phyloP scores from a whole-genome alignment of 2,797 vertebrate species.

The Takifugu ocellatus region DNA sequence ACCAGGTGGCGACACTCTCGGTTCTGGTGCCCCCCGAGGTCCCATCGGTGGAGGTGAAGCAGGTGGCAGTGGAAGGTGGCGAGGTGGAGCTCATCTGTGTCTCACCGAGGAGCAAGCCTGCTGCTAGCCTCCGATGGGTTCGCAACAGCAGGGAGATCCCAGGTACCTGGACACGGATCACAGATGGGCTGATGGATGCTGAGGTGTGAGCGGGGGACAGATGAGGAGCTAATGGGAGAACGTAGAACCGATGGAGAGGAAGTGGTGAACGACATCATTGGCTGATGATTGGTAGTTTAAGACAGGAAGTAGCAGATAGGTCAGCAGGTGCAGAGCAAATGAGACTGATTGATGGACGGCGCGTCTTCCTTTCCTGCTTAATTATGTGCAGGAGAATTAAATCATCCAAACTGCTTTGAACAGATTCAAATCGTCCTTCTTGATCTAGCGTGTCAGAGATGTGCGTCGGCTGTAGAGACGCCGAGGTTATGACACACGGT shows the following conservation, averaged over 20 bases:
- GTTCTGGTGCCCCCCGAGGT: slow-evolving; percentile 84
- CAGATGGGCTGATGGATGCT: slow-evolving; percentile 34
- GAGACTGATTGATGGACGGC: slow-evolving; percentile 26
- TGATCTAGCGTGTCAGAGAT: no score
- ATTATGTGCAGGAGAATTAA: slow-evolving; percentile 9
- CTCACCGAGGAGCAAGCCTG: slow-evolving; percentile 84
- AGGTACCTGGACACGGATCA: slow-evolving; percentile 68
- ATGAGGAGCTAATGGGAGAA: slow-evolving; percentile 13
- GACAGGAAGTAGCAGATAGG: slow-evolving; percentile 35
- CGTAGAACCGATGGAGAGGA: slow-evolving; percentile 37
- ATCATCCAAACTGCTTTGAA: no score
- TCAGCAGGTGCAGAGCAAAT: slow-evolving; percentile 29
- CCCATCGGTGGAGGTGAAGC: slow-evolving; percentile 84
- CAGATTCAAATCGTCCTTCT: no score
- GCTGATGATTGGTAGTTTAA: slow-evolving; percentile 49
- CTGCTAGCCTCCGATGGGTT: slow-evolving; percentile 84
- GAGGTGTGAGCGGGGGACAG: slow-evolving; percentile 28
- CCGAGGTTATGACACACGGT: not conserved
- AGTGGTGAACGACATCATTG: slow-evolving; percentile 35
- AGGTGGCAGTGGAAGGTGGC: slow-evolving; percentile 85
- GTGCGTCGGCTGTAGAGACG: not conserved
- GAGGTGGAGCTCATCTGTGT: slow-evolving; percentile 85
- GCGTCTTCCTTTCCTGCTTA: slow-evolving; percentile 2
- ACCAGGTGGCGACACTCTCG: slow-evolving; percentile 87
- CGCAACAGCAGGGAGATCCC: slow-evolving; percentile 83